Evolutionary conservation across 1,140 invertebrate species (phyloP).

Genomic region (Solenopsis fugax): DNA sequence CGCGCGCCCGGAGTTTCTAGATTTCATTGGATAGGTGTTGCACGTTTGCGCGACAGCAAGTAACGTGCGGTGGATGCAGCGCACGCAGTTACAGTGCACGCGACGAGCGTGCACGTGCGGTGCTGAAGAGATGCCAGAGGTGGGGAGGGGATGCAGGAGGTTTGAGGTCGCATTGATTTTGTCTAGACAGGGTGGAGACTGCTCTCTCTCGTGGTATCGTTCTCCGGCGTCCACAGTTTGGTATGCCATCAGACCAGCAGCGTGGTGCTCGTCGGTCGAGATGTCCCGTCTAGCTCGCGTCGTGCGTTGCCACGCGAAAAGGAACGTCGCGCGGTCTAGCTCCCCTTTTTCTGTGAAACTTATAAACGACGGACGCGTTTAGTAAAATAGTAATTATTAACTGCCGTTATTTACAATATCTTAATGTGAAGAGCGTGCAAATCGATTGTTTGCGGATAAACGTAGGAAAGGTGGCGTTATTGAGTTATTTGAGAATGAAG

Average conservation of each 20-base stretch:
- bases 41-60: background rate
- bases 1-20: background rate
- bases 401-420: background rate
- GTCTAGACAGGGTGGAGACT: slow-evolving; percentile 85
- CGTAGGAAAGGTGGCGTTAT: background rate
- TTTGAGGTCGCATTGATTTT: slow-evolving; percentile 85
- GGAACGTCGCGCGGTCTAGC: background rate
- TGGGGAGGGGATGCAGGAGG: slow-evolving; percentile 69
- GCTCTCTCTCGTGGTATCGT: slow-evolving; percentile 76
- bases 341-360: background rate
- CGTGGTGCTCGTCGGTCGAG: slow-evolving; percentile 43
- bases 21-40: background rate
- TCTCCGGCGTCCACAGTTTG: slow-evolving; percentile 66
- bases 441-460: background rate
- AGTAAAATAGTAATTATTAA: background rate
- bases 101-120: slow-evolving; percentile 62
- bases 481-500: background rate
- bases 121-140: slow-evolving; percentile 59
- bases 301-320: slow-evolving; percentile 15
- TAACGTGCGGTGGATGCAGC: slow-evolving; percentile 8
- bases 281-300: background rate
- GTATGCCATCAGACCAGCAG: slow-evolving; percentile 63
- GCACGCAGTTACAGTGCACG: slow-evolving; percentile 34
- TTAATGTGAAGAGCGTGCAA: background rate
- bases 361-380: background rate